Percentiles rank a stretch among this genome's conserved stretches.
phyloP scores from a whole-genome alignment of 2,888 invertebrate genomes.

The Phania funesta region DNA sequence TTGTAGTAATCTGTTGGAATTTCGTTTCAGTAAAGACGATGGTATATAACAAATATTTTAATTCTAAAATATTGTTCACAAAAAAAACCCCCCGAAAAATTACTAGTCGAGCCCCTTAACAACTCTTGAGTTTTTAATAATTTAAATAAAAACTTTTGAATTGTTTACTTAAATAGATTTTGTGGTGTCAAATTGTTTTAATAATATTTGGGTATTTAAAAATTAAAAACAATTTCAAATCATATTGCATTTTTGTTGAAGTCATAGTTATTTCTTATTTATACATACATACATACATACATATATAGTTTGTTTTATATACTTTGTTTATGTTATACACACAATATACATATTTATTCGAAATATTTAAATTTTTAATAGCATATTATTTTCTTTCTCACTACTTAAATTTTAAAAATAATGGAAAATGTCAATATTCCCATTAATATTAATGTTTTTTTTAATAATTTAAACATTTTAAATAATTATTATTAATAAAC shows the following conservation, averaged over 20 bases:
- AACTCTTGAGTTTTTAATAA: too few relatives aligned
- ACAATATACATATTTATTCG: slow-evolving; percentile 1
- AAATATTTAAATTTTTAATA: neutral
- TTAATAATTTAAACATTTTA: neutral
- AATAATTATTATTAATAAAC: neutral
- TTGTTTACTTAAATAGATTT: too few relatives aligned
- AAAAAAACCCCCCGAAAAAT: too few relatives aligned
- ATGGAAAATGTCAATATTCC: neutral
- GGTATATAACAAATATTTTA: too few relatives aligned
- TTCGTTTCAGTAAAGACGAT: too few relatives aligned
- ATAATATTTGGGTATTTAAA: too few relatives aligned
- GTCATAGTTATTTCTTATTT: neutral
- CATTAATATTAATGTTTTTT: neutral
- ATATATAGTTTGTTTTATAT: neutral
- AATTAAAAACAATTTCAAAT: neutral
- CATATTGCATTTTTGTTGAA: neutral
- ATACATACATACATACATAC: neutral
- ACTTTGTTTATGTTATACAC: slow-evolving; percentile 45
- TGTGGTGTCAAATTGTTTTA: too few relatives aligned
- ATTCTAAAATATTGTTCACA: too few relatives aligned
- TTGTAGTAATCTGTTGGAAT: too few relatives aligned
- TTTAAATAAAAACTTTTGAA: too few relatives aligned
- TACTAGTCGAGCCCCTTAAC: too few relatives aligned
- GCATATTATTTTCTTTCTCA: neutral
- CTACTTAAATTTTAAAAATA: neutral